phyloP scores from a whole-genome alignment of 2,113 vertebrate genomes.

The Anser cygnoides region DNA sequence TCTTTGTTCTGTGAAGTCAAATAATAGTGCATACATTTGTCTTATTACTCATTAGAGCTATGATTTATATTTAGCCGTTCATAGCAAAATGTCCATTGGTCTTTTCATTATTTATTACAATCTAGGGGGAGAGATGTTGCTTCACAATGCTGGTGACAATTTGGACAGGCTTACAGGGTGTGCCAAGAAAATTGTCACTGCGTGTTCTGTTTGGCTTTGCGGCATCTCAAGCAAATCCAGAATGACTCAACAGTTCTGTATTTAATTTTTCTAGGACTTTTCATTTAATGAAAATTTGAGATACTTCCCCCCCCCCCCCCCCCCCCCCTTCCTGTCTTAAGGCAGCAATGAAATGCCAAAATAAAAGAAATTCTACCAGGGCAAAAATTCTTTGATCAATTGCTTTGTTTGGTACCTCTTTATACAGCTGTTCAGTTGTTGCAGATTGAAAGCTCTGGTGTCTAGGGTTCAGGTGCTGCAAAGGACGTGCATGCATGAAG shows the following conservation, averaged over 20 bases:
- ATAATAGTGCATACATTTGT: background rate
- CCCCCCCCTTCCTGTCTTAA: background rate
- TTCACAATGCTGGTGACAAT: background rate
- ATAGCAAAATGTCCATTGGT: background rate
- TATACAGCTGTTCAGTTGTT: background rate
- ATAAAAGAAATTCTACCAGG: background rate
- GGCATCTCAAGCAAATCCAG: background rate
- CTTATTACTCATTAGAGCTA: background rate
- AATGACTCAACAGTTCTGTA: background rate
- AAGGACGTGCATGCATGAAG: background rate
- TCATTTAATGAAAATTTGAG: background rate
- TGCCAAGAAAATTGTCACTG: background rate
- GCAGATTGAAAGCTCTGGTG: background rate
- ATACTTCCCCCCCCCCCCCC: background rate
- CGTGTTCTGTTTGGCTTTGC: background rate
- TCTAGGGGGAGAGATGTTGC: background rate
- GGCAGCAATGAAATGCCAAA: background rate
- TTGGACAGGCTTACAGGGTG: background rate
- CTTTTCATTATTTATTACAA: background rate
- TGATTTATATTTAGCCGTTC: background rate
- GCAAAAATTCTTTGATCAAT: background rate
- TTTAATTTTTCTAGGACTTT: background rate
- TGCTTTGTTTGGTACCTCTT: background rate
- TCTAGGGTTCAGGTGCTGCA: background rate
- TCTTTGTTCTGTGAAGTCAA: background rate